A percentile compares a stretch with the other conserved stretches of the same genome.
These are phyloP conservation scores for Chondrosia reniformis DNA, from an alignment of 37 sponge, comb jelly and placozoan species.

Conservation along the genomic window DNA sequence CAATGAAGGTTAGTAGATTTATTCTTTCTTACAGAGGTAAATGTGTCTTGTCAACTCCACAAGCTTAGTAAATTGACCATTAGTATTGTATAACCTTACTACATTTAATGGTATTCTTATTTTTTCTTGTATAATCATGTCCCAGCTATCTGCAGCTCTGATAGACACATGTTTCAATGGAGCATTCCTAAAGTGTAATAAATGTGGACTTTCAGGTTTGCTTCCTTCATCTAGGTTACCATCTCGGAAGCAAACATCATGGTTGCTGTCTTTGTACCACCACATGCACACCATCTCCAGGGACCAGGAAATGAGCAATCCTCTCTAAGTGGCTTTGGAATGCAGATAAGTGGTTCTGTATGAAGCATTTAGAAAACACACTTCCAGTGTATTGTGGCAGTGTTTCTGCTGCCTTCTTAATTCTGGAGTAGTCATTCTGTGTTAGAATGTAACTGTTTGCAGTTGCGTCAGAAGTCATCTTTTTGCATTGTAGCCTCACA, in stretches of 20 bases:
- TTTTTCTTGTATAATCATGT: neutral
- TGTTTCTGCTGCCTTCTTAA: slow-evolving; percentile 6
- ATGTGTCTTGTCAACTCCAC: neutral
- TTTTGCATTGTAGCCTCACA: neutral
- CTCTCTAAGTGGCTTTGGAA: slow-evolving; percentile 8
- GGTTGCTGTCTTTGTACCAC: neutral
- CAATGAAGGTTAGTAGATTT: too few relatives aligned
- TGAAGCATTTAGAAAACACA: neutral
- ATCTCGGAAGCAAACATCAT: neutral
- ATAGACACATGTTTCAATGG: neutral
- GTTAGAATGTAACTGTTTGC: neutral
- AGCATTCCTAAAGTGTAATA: neutral
- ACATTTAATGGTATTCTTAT: slow-evolving; percentile 2
- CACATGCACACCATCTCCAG: neutral
- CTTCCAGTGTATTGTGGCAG: slow-evolving; percentile 1
- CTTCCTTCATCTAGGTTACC: neutral
- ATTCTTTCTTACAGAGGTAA: too few relatives aligned
- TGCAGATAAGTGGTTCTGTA: neutral
- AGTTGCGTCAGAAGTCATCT: neutral
- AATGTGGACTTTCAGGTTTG: neutral
- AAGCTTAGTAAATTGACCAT: neutral
- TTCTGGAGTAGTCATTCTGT: neutral
- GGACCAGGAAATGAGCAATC: neutral
- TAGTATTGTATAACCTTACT: neutral
- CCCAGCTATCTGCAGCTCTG: neutral